Evolutionary conservation across 2,113 vertebrate genomes (phyloP), one percentile per base, ranked within the genome.

Genomic region (Scomber scombrus): DNA sequence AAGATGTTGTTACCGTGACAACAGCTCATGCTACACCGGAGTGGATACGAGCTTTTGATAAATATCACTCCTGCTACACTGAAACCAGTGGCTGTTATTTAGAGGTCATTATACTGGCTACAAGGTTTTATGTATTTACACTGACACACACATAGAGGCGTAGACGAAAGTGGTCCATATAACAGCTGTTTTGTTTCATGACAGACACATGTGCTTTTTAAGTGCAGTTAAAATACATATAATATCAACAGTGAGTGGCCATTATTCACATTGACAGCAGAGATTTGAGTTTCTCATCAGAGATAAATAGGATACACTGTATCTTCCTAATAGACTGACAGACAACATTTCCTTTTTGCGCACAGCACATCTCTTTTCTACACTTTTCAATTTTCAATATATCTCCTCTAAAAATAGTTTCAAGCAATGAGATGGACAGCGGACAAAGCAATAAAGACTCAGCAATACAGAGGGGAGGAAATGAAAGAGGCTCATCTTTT

Each of bases 231-330:
- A 84, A 87, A 89, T 81, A 80, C 74, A 52, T 71, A 82, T 34
- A 73, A 85, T 83, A 88, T 91, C 84, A 93, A 94, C 94, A 95
- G 94, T 92, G 91, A 91, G 84, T 68, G 93, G 93, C 93, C 93
- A 82, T 93, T 88, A 55, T 91, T 90, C 85, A 92, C 89, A 91
- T 83, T 79, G 78, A 93, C 88, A 88, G 81, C 61, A 73, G 76
- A 85, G 84, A 75, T 70, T 77, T 56, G 18, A 75, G 54, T 29
- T 71, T 68, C 18, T 79, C 46, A 12, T 78, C 43, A 76, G 78
- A 86, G 66, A 82, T 81, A 57, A 82, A 86, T 52, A 85, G 63
- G 46, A 71, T 56, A 61, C 29, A 46, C 73, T 65, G 52, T 29
- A 46, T 78, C 51, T 80, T 70, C 55, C 56, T 80, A 81, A 72